A percentile compares a stretch with the other conserved stretches of the same genome.
Conservation (phyloP, 2,797 vertebrate species). For the Typhlichthys eigenmanni region DNA sequence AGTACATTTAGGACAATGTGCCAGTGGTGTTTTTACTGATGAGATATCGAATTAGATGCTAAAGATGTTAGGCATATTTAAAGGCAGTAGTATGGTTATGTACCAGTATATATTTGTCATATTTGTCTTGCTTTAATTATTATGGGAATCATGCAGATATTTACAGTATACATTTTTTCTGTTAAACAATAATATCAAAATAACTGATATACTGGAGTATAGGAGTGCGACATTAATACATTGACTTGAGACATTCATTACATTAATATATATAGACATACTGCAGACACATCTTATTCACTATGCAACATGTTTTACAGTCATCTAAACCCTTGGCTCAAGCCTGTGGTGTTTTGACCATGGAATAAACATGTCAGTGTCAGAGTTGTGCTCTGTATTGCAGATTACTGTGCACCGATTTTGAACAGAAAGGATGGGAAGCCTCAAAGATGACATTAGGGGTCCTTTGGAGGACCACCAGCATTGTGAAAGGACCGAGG, state of each 20-base stretch:
- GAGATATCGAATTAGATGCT: not conserved
- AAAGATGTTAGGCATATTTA: not conserved
- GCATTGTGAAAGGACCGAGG: constrained; percentile 55
- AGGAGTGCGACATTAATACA: too few species aligned
- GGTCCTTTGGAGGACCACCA: constrained; percentile 52
- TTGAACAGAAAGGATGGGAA: constrained; percentile 66
- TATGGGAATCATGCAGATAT: too few species aligned
- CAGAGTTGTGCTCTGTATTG: constrained; percentile 42
- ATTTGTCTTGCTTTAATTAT: too few species aligned
- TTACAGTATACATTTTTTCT: too few species aligned
- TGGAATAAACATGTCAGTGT: constrained; percentile 30
- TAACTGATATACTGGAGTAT: too few species aligned
- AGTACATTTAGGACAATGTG: not conserved
- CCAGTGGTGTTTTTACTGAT: not conserved
- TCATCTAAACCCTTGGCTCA: not conserved
- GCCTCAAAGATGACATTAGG: constrained; percentile 65
- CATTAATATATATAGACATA: too few species aligned
- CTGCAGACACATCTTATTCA: too few species aligned
- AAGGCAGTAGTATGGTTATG: constrained; percentile 10
- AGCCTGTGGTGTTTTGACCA: constrained; percentile 15
- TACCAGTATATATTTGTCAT: not conserved
- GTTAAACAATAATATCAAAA: too few species aligned
- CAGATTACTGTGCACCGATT: constrained; percentile 53
- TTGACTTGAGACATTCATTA: too few species aligned
- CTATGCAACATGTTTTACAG: too few species aligned